These are phyloP conservation scores for Tokudaia tokunoshimensis DNA, from an alignment of 2,797 vertebrate species.

Conservation along the genomic window DNA sequence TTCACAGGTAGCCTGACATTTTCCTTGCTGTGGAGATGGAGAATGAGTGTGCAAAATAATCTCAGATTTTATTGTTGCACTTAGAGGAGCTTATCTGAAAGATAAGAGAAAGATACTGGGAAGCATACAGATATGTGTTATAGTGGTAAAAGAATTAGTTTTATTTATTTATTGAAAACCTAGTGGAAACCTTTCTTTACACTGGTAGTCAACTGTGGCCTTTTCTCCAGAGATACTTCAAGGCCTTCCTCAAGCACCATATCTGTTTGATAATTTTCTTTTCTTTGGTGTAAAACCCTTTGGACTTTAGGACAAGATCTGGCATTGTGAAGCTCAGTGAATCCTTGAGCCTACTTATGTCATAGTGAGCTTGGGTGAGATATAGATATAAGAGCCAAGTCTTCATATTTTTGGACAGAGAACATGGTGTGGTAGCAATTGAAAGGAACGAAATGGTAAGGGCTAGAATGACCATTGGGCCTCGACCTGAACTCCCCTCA, in stretches of 20 bases:
- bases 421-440: background rate
- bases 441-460: background rate
- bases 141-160: background rate
- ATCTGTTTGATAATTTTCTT: background rate
- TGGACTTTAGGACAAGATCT: background rate
- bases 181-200: background rate
- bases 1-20: background rate
- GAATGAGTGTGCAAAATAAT: background rate
- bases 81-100: background rate
- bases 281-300: background rate
- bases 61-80: constrained; percentile 3
- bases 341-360: background rate
- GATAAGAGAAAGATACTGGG: background rate
- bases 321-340: background rate
- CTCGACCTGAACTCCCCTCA: background rate
- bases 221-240: constrained; percentile 7
- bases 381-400: background rate
- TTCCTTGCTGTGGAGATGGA: background rate
- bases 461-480: background rate
- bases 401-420: background rate
- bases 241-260: background rate
- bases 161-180: background rate
- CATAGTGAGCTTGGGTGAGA: background rate
- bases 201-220: background rate
- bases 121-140: background rate